Conservation (phyloP, 2,113 vertebrate genomes). For the Plectropomus leopardus region DNA sequence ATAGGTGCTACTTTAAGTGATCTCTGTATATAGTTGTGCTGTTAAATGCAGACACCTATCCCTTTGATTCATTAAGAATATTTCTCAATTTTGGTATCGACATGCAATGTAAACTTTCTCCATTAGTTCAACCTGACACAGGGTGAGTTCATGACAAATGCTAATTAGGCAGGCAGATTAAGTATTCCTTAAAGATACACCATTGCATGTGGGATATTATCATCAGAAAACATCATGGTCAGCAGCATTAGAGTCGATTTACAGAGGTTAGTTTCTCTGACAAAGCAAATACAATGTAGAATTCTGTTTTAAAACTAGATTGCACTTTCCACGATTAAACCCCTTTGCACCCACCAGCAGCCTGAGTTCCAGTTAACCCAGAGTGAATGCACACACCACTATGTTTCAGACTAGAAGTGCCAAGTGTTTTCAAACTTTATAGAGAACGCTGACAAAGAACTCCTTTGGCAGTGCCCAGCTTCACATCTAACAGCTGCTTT, state of each 20-base stretch:
- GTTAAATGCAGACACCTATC: too few relatives aligned
- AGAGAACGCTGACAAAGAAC: conserved; percentile 29
- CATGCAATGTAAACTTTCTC: too few relatives aligned
- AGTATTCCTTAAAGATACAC: too few relatives aligned
- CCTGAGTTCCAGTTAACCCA: neutral
- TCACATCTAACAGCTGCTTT: conserved; percentile 34
- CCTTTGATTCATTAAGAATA: too few relatives aligned
- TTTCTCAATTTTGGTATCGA: too few relatives aligned
- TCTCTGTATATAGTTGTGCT: too few relatives aligned
- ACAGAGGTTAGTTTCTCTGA: neutral
- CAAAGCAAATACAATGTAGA: neutral
- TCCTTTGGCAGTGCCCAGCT: conserved; percentile 11
- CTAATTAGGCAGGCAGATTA: too few relatives aligned
- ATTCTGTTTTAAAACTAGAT: neutral
- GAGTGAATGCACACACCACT: conserved; percentile 4
- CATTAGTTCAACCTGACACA: too few relatives aligned
- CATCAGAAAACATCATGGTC: neutral
- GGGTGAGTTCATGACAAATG: too few relatives aligned
- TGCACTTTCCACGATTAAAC: neutral
- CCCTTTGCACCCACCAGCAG: neutral
- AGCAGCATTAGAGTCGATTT: neutral
- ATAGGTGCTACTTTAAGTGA: too few relatives aligned
- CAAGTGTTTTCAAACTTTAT: neutral
- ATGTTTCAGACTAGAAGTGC: neutral
- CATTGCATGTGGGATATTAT: too few relatives aligned